Evolutionary conservation across 2,888 invertebrate species (phyloP).

Genomic region (Drosophila cognata): DNA sequence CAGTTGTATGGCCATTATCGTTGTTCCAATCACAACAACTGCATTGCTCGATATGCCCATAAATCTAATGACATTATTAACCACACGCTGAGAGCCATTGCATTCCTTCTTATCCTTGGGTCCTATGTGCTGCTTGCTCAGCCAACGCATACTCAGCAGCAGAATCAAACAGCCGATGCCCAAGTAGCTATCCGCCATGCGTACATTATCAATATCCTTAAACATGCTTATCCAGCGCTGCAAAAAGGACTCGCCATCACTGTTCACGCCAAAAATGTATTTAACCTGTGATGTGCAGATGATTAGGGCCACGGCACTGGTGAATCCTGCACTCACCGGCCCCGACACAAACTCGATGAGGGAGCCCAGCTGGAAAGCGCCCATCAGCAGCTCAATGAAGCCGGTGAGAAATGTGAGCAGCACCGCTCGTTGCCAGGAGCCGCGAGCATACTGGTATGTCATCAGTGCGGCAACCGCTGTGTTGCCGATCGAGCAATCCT

Average conservation of each 20-base stretch:
- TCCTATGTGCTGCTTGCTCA: constrained; percentile 88
- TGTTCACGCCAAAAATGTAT: constrained; percentile 91
- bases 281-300: constrained; percentile 95
- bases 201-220: constrained; percentile 88
- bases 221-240: constrained; percentile 92
- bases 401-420: constrained; percentile 92
- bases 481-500: constrained; percentile 96
- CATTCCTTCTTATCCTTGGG: constrained; percentile 85
- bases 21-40: constrained; percentile 90
- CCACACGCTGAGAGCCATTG: constrained; percentile 85
- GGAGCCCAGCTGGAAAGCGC: constrained; percentile 92
- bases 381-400: constrained; percentile 91
- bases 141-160: constrained; percentile 90
- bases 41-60: constrained; percentile 93
- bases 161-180: constrained; percentile 91
- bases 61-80: constrained; percentile 90
- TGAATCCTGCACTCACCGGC: constrained; percentile 95
- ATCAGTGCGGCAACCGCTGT: constrained; percentile 96
- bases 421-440: constrained; percentile 89
- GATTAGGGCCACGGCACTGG: constrained; percentile 94
- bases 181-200: constrained; percentile 90
- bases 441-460: constrained; percentile 91
- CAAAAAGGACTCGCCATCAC: constrained; percentile 90
- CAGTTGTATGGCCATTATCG: constrained; percentile 88
- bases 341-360: constrained; percentile 95